Evolutionary conservation across 2,888 invertebrate species (phyloP).

Genomic region (Acronicta alni): DNA sequence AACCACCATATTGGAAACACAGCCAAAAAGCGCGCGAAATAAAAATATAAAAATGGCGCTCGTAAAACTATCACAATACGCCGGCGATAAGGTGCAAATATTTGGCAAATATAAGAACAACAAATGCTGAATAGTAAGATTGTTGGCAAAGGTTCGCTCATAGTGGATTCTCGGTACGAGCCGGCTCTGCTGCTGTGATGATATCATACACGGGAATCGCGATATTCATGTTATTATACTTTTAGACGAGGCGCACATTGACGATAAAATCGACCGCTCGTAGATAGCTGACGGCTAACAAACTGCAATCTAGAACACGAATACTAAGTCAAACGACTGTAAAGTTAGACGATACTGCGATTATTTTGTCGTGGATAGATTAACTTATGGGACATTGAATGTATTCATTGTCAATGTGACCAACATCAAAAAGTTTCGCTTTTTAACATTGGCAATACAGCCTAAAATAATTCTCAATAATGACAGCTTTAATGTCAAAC

Average conservation of each 20-base stretch:
- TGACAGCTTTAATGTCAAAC: conserved; percentile 36
- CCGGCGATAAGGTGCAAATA: conserved; percentile 80
- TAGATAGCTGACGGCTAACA: conserved; percentile 38
- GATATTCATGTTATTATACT: conserved; percentile 60
- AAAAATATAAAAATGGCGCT: conserved; percentile 71
- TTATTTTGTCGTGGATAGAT: conserved; percentile 24
- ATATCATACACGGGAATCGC: conserved; percentile 67
- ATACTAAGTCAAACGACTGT: conserved; percentile 39
- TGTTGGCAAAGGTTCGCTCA: conserved; percentile 76
- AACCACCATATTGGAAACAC: conserved; percentile 66
- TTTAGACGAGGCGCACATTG: conserved; percentile 55
- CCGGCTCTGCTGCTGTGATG: conserved; percentile 58
- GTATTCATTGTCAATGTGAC: conserved; percentile 39
- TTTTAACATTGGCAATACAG: conserved; percentile 35
- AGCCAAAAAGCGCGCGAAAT: conserved; percentile 69
- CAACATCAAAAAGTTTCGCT: conserved; percentile 29
- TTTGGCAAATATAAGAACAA: conserved; percentile 84
- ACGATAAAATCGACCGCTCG: conserved; percentile 55
- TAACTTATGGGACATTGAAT: conserved; percentile 11
- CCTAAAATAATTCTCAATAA: conserved; percentile 34
- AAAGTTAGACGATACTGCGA: conserved; percentile 31
- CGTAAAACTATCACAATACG: conserved; percentile 78
- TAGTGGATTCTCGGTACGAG: conserved; percentile 64
- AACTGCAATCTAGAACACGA: conserved; percentile 46
- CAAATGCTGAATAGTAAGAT: conserved; percentile 80